Percentiles rank a stretch among this genome's conserved stretches.
phyloP scores from a whole-genome alignment of 1,140 invertebrate species.

The Diploscapter pachys region DNA sequence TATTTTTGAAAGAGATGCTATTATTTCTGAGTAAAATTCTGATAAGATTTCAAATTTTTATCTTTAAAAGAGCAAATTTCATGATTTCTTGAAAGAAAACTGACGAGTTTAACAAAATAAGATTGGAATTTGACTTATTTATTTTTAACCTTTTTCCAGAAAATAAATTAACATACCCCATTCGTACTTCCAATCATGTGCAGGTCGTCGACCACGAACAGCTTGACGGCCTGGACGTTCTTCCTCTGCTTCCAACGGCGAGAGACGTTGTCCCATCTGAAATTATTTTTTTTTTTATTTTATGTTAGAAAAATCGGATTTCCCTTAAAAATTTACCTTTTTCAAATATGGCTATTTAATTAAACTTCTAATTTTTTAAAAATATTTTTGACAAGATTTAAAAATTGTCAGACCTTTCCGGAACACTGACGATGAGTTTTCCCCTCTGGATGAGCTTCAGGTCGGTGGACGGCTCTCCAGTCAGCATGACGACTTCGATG shows the following conservation, averaged over 20 bases:
- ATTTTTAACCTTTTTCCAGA: conserved; percentile 76
- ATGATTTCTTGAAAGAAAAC: neutral
- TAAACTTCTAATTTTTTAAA: too few species aligned
- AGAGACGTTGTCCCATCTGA: conserved; percentile 88
- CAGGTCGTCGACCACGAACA: conserved; percentile 97
- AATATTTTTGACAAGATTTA: conserved; percentile 64
- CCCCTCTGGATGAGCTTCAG: conserved; percentile 77
- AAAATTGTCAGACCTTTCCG: conserved; percentile 13
- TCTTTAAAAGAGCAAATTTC: neutral
- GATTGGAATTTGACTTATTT: too few species aligned
- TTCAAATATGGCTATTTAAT: neutral
- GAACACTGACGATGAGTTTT: conserved; percentile 87
- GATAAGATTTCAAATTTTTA: conserved; percentile 13
- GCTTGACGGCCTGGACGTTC: conserved; percentile 91
- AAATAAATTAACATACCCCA: conserved; percentile 57
- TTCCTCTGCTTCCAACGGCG: conserved; percentile 97
- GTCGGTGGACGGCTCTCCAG: conserved; percentile 95
- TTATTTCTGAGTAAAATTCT: conserved; percentile 6
- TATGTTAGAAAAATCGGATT: neutral
- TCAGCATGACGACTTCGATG: conserved; percentile 84
- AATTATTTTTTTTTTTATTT: neutral
- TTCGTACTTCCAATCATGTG: conserved; percentile 69
- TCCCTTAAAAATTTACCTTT: neutral
- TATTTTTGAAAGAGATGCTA: neutral
- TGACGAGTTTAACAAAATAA: too few species aligned